A percentile compares a stretch with the other conserved stretches of the same genome.
phyloP scores from a whole-genome alignment of 1,140 invertebrate genomes.

The Zaprionus gabonicus region DNA sequence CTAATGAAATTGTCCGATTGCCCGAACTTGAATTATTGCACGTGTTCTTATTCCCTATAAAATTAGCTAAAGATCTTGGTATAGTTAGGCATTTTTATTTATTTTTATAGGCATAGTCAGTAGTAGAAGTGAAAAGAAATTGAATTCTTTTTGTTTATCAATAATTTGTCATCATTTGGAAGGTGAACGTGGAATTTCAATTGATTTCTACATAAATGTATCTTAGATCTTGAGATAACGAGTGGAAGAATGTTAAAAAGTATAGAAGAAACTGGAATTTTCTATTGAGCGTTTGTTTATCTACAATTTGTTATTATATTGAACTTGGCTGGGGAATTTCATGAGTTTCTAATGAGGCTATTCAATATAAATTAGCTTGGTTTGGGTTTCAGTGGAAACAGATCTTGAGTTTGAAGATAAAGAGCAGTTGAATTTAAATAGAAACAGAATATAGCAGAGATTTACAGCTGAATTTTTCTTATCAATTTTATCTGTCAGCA shows the following conservation, averaged over 20 bases:
- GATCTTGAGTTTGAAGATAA: neutral
- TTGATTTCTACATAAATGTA: constrained; percentile 4
- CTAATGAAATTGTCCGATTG: constrained; percentile 39
- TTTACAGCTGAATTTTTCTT: neutral
- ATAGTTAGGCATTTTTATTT: neutral
- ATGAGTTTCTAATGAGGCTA: neutral
- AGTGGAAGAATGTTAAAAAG: neutral
- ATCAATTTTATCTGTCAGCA: no score
- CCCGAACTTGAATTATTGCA: constrained; percentile 38
- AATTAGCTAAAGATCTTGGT: neutral
- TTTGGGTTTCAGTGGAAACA: no score
- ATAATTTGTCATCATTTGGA: neutral
- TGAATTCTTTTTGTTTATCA: neutral
- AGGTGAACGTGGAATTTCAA: neutral
- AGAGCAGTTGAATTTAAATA: neutral
- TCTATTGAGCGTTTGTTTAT: neutral
- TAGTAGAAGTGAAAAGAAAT: neutral
- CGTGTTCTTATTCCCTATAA: neutral
- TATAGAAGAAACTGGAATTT: neutral
- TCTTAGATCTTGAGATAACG: neutral
- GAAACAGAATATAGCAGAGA: no score
- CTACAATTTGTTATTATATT: neutral
- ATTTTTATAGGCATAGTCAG: neutral
- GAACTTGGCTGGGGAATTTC: neutral
- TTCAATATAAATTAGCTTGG: no score